phyloP scores from a whole-genome alignment of 2,888 invertebrate species.

The Schizotus pectinicornis region DNA sequence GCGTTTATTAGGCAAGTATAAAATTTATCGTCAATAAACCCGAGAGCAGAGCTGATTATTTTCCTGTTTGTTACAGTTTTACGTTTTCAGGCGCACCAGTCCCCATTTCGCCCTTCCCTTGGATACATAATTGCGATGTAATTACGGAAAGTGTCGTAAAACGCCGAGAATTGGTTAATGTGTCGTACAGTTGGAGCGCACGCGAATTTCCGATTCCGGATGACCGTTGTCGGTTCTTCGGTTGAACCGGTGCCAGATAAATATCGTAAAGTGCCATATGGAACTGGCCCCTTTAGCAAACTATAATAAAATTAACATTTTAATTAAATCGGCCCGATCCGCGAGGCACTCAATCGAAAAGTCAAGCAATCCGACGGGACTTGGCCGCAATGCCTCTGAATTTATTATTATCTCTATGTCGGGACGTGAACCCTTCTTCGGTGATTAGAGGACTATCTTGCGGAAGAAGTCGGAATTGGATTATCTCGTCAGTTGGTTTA shows the following conservation, averaged over 20 bases:
- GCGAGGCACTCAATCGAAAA: constrained; percentile 37
- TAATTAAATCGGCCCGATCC: constrained; percentile 43
- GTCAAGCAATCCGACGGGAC: constrained; percentile 15
- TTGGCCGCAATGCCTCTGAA: constrained; percentile 10
- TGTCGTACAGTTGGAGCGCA: constrained; percentile 15
- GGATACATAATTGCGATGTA: constrained; percentile 17
- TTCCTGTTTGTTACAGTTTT: constrained; percentile 28
- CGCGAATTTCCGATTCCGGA: constrained; percentile 20
- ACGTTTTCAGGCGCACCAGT: constrained; percentile 17
- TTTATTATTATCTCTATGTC: constrained; percentile 12
- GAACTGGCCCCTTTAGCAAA: constrained; percentile 37
- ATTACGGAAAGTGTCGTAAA: constrained; percentile 20
- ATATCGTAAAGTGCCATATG: constrained; percentile 36
- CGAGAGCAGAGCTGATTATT: constrained; percentile 29
- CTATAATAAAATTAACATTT: constrained; percentile 45
- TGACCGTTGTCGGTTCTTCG: constrained; percentile 6
- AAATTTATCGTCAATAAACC: constrained; percentile 30
- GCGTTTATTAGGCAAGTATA: constrained; percentile 28
- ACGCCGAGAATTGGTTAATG: constrained; percentile 17
- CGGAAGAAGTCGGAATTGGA: too few relatives aligned
- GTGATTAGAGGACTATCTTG: too few relatives aligned
- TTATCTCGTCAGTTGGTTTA: too few relatives aligned
- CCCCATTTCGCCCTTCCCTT: constrained; percentile 4
- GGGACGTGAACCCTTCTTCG: constrained; percentile 4
- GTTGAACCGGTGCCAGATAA: constrained; percentile 27